phyloP scores from a whole-genome alignment of 2,797 vertebrate genomes.

The Lacerta bilineata region DNA sequence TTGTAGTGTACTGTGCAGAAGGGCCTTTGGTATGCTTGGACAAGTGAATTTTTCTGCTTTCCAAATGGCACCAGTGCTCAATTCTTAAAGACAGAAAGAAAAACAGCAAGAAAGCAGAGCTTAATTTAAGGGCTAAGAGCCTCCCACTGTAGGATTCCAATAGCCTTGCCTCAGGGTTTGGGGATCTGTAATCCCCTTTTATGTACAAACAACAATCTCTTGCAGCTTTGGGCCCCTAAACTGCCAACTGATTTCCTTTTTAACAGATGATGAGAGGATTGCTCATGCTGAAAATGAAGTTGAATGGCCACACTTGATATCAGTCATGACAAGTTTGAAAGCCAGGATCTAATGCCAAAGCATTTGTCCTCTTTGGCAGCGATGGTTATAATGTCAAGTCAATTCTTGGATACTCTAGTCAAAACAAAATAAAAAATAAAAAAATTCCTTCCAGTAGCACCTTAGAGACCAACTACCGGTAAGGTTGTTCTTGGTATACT shows the following conservation, averaged over 20 bases:
- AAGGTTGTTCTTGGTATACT: no score
- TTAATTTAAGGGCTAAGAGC: background rate
- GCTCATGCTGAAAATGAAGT: background rate
- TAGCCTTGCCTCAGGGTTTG: background rate
- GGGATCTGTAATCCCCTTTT: background rate
- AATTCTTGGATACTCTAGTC: background rate
- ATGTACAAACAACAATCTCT: background rate
- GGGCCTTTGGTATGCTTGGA: background rate
- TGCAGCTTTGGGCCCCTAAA: background rate
- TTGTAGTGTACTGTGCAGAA: background rate
- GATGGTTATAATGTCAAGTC: background rate
- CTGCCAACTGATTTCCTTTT: background rate
- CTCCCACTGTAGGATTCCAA: background rate
- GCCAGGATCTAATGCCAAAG: background rate
- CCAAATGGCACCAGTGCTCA: background rate
- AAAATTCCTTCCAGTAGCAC: no score
- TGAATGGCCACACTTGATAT: background rate
- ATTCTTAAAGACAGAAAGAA: background rate
- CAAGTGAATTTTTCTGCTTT: background rate
- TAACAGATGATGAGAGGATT: background rate
- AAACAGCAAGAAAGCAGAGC: background rate
- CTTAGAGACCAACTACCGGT: no score
- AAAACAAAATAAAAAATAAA: no score
- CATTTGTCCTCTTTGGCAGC: background rate
- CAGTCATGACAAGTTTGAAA: background rate